These are phyloP conservation scores for Mionectes macconnelli DNA, from an alignment of 2,113 vertebrate species.

Conservation along the genomic window DNA sequence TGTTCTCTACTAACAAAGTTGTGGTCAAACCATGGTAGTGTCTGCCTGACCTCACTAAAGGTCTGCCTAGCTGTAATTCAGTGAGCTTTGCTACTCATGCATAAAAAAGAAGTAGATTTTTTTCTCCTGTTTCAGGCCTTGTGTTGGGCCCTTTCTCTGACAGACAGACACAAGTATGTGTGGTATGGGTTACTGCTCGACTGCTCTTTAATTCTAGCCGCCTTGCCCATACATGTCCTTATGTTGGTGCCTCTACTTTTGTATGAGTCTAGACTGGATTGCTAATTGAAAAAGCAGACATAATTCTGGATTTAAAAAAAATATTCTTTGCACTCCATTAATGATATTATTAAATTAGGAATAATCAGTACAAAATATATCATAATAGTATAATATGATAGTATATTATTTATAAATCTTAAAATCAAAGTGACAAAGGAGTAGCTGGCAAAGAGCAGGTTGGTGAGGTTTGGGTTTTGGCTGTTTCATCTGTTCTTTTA, in stretches of 20 bases:
- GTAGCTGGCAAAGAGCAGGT: neutral
- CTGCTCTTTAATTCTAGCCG: neutral
- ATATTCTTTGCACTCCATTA: neutral
- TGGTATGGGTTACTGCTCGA: fast-evolving
- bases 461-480: neutral
- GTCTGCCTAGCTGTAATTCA: neutral
- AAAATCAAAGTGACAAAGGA: neutral
- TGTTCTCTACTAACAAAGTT: neutral
- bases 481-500: neutral
- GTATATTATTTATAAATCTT: neutral
- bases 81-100: neutral
- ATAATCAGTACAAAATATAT: neutral
- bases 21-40: fast-evolving
- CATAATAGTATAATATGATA: neutral
- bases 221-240: neutral
- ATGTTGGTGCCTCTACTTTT: neutral
- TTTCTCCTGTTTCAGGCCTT: neutral
- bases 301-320: neutral
- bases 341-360: neutral
- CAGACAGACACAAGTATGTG: neutral
- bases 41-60: neutral
- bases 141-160: neutral
- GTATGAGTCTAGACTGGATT: neutral
- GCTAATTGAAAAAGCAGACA: neutral
- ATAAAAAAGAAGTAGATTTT: neutral